Conservation (phyloP, 2,888 invertebrate genomes). For the Perithous albicinctus region DNA sequence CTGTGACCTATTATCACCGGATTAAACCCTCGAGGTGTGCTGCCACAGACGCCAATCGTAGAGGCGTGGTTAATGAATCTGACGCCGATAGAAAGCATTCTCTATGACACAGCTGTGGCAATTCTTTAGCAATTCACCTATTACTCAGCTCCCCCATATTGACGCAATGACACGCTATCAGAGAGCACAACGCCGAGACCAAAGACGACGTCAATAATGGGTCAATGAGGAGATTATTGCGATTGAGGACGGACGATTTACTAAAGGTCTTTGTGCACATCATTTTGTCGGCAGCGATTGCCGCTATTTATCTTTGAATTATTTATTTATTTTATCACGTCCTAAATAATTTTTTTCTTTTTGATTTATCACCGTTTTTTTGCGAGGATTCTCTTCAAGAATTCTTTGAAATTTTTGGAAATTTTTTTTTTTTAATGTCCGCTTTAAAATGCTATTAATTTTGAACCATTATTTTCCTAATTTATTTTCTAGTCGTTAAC, state of each 20-base stretch:
- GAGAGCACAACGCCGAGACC: constrained; percentile 1
- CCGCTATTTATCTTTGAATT: neutral
- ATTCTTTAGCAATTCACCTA: constrained; percentile 27
- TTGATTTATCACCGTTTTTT: too few relatives aligned
- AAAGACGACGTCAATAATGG: constrained; percentile 6
- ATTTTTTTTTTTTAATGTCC: too few relatives aligned
- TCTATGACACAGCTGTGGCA: neutral
- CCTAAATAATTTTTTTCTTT: neutral
- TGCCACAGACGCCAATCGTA: constrained; percentile 18
- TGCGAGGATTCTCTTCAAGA: too few relatives aligned
- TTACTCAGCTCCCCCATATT: constrained; percentile 15
- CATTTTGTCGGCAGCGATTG: neutral
- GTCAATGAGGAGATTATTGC: neutral
- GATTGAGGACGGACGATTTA: neutral
- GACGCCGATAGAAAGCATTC: constrained; percentile 23
- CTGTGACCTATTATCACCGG: constrained; percentile 27
- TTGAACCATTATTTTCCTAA: too few relatives aligned
- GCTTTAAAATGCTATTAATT: too few relatives aligned
- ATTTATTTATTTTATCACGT: neutral
- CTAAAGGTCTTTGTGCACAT: neutral
- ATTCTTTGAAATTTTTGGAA: too few relatives aligned
- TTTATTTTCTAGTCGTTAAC: too few relatives aligned
- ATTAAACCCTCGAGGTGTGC: constrained; percentile 25
- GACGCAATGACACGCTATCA: constrained; percentile 22
- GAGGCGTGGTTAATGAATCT: constrained; percentile 22